Percentiles rank a stretch among this genome's conserved stretches.
Conservation (phyloP, 2,888 invertebrate species). For the Drosophila histrio region DNA sequence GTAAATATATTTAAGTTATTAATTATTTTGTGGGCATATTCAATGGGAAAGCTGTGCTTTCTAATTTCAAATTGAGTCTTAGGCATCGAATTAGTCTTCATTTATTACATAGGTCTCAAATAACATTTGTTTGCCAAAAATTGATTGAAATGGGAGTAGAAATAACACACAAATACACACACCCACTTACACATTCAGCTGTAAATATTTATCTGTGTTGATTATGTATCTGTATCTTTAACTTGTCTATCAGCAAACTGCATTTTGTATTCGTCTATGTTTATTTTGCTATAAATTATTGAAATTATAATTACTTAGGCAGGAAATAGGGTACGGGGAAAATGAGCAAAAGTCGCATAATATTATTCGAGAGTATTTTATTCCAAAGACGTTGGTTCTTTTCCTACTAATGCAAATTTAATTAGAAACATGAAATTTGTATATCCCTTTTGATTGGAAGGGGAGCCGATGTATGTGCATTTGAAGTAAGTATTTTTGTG, state of each 20-base stretch:
- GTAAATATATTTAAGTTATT: constrained; percentile 69
- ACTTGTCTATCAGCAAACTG: constrained; percentile 26
- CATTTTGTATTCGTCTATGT: constrained; percentile 35
- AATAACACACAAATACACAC: constrained; percentile 22
- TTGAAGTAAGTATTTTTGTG: constrained; percentile 10
- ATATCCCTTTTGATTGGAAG: constrained; percentile 31
- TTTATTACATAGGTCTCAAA: constrained; percentile 31
- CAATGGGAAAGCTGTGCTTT: constrained; percentile 33
- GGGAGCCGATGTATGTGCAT: not conserved
- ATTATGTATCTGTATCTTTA: constrained; percentile 25
- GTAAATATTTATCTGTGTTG: not conserved
- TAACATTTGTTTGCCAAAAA: constrained; percentile 67
- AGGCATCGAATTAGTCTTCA: constrained; percentile 3
- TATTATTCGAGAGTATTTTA: constrained; percentile 22
- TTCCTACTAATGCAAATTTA: constrained; percentile 64
- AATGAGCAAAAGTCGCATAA: constrained; percentile 30
- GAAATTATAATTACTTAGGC: constrained; percentile 75
- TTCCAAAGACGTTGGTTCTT: constrained; percentile 11
- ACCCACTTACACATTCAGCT: not conserved
- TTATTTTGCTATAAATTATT: constrained; percentile 73
- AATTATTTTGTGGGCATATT: constrained; percentile 65
- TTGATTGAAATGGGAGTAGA: constrained; percentile 56
- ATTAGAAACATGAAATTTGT: constrained; percentile 60
- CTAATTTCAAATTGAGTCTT: constrained; percentile 52
- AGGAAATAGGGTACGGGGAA: constrained; percentile 20